These are phyloP conservation scores for Mimachlamys varia DNA, from an alignment of 2,888 invertebrate genomes.

Conservation along the genomic window DNA sequence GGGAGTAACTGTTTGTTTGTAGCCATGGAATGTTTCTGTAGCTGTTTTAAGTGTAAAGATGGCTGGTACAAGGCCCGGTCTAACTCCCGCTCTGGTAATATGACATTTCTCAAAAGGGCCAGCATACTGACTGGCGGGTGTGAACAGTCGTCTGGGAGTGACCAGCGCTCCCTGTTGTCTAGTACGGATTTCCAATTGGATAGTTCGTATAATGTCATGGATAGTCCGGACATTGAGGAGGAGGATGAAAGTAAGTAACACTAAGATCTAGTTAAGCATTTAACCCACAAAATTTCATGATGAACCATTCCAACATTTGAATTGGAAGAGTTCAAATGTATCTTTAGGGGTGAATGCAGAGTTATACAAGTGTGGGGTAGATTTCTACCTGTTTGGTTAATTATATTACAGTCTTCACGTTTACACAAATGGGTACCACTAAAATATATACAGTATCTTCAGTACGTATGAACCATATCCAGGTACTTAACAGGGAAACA, in stretches of 20 bases:
- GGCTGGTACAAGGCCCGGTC: not conserved
- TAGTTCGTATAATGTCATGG: not conserved
- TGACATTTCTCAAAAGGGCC: slow-evolving; percentile 27
- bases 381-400: too few relatives aligned
- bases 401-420: too few relatives aligned
- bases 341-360: too few relatives aligned
- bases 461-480: too few relatives aligned
- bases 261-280: not conserved
- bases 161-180: slow-evolving; percentile 8
- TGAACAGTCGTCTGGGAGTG: slow-evolving; percentile 1
- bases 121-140: slow-evolving; percentile 13
- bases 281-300: too few relatives aligned
- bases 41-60: slow-evolving; percentile 24
- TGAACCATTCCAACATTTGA: too few relatives aligned
- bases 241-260: not conserved
- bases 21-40: slow-evolving; percentile 28
- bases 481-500: too few relatives aligned
- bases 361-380: too few relatives aligned
- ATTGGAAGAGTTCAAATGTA: too few relatives aligned
- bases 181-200: not conserved
- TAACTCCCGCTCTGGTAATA: not conserved
- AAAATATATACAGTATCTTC: too few relatives aligned
- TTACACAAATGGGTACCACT: too few relatives aligned
- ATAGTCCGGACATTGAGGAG: not conserved
- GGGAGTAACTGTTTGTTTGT: too few relatives aligned